Percentiles rank a stretch among this genome's conserved stretches.
phyloP scores from a whole-genome alignment of 1,140 invertebrate species.

The Pogonus chalceus region DNA sequence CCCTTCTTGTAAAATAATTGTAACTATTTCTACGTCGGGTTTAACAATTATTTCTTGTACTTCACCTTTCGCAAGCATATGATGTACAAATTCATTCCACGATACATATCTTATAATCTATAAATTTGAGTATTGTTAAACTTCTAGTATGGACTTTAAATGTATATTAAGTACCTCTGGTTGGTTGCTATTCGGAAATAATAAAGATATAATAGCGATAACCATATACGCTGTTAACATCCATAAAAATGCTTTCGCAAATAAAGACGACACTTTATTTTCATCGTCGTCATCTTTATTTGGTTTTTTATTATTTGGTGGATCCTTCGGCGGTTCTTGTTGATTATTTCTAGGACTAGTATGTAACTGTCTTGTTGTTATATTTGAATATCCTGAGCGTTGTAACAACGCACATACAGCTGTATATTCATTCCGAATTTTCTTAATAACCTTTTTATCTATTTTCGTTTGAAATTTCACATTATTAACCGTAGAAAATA shows the following conservation, averaged over 20 bases:
- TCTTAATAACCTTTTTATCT: slow-evolving; percentile 17
- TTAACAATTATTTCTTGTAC: slow-evolving; percentile 78
- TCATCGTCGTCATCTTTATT: slow-evolving; percentile 47
- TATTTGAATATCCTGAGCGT: slow-evolving; percentile 31
- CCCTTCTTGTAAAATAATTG: slow-evolving; percentile 72
- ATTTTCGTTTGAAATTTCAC: background rate
- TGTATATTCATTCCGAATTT: slow-evolving; percentile 38
- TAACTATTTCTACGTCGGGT: slow-evolving; percentile 73
- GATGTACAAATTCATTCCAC: slow-evolving; percentile 92
- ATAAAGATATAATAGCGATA: slow-evolving; percentile 54
- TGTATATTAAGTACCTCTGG: slow-evolving; percentile 51
- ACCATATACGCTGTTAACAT: slow-evolving; percentile 63
- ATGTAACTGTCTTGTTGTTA: slow-evolving; percentile 18
- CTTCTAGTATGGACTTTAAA: slow-evolving; percentile 3
- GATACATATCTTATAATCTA: slow-evolving; percentile 61
- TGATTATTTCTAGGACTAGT: slow-evolving; percentile 20
- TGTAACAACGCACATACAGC: slow-evolving; percentile 32
- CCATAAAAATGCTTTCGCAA: slow-evolving; percentile 66
- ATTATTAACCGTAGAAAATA: background rate
- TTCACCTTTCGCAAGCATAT: slow-evolving; percentile 87
- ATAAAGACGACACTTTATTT: slow-evolving; percentile 53
- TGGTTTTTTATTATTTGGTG: slow-evolving; percentile 32
- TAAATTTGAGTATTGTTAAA: slow-evolving; percentile 17
- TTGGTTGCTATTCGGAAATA: slow-evolving; percentile 60
- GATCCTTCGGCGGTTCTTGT: slow-evolving; percentile 32